Conservation (phyloP, 2,797 vertebrate species). For the Sebastes iracundus region DNA sequence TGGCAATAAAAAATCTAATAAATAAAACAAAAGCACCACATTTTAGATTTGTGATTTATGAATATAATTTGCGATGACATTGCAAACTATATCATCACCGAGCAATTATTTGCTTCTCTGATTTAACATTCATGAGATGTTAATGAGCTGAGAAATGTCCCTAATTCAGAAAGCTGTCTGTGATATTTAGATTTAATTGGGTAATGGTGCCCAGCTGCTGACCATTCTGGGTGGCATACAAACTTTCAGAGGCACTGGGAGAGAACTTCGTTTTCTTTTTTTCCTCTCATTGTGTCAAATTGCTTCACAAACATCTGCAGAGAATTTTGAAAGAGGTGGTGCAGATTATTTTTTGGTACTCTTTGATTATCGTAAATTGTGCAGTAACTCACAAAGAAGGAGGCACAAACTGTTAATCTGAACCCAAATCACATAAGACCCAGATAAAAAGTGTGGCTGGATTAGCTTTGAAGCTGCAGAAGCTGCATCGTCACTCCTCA, state of each 20-base stretch:
- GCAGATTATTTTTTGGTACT: background rate
- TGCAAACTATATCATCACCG: conserved; percentile 53
- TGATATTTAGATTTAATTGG: conserved; percentile 61
- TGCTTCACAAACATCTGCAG: conserved; percentile 1
- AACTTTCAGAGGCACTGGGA: conserved; percentile 19
- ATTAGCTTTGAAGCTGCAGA: conserved; percentile 8
- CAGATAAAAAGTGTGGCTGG: background rate
- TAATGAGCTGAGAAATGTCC: conserved; percentile 71
- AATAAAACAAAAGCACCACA: background rate
- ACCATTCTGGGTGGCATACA: conserved; percentile 14
- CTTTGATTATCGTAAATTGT: background rate
- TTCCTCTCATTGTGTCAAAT: background rate
- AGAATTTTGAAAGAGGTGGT: background rate
- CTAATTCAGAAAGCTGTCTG: conserved; percentile 61
- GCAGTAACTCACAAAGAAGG: background rate
- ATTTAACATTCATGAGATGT: conserved; percentile 77
- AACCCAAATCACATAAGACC: background rate
- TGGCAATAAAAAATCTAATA: background rate
- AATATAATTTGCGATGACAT: conserved; percentile 43
- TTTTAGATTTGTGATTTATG: conserved; percentile 40
- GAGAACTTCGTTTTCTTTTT: background rate
- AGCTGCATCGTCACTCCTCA: background rate
- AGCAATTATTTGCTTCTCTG: conserved; percentile 56
- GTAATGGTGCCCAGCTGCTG: conserved; percentile 59
- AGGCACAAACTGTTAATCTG: background rate